Evolutionary conservation across 1,140 invertebrate species (phyloP), one percentile per base, ranked within the genome.

Genomic region (Eueides isabella): DNA sequence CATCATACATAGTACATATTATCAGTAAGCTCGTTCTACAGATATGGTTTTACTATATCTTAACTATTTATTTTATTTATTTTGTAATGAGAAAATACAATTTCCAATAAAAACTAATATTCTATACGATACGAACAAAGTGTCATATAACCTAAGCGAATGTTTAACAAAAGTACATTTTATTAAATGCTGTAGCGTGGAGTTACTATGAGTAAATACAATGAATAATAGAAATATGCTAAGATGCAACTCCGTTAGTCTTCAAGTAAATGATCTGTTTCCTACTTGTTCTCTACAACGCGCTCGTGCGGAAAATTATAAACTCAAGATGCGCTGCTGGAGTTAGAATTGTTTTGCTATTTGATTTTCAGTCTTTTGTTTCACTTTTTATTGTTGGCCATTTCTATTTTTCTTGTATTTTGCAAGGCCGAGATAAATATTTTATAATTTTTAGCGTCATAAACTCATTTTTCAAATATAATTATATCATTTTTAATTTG

Each of bases 221-320:
- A 55, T 55, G 23, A 55, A 55, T 55, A 55, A 55, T 26, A 55
- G 44, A 26, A 55, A 55, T 11, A 55, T 5, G 3, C 11, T 19
- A 55, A 55, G 48, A 55, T 55, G 9, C 2, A 55, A 55, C 23
- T 55, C 23, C n/a, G 19, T 55, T 55, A 55, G 19, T 55, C 48
- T 55, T 55, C 48, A 55, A 55, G 48, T 14, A 26, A 55, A 71
- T 48, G 70, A 31, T 55, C 23, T 44, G 62, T 66, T 63, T 48
- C 44, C 41, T 68, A 63, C 30, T 63, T 48, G 41, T 35, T 33
- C 19, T 29, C 41, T 55, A 23, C 48, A 68, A 12, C 41, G 16
- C 41, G 48, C 33, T 64, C 70, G 31, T 55, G 28, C 38, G 62
- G 70, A 71, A 71, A 71, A 71, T 71, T 64, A 71, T 65, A 63